Evolutionary conservation across 2,113 vertebrate genomes (phyloP), one percentile per base, ranked within the genome.

Genomic region (Centropus bengalensis): DNA sequence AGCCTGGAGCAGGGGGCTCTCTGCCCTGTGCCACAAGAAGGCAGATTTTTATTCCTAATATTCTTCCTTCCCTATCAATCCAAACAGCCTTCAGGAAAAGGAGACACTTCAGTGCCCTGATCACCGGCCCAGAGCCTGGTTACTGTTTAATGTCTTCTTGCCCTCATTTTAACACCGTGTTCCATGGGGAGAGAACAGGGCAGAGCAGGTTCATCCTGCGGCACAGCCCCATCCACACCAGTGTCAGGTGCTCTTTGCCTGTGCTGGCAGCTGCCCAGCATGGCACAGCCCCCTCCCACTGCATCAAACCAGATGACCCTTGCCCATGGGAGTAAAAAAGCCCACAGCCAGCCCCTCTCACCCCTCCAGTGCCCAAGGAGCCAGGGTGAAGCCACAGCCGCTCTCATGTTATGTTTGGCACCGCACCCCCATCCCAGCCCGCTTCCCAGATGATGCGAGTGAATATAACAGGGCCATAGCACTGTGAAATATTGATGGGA

Each of bases 401-500:
- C 56, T 91, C 88, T 95, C 23, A 0, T 4, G 20, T 95, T 92
- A 82, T 87, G 38, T 38, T 95, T 91, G 92, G 94, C 90, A 91
- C 60, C 1, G 5, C 51, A 87, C 22, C 36, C 52, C 66, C 3
- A 1, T 63, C 75, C 69, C 70, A 67, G 86, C 47, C 6, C 0
- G 87, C 96, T 82, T 78, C 89, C 89, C 84, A 82, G 84, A 68
- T 68, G 82, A 93, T 18, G 40, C 0, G 12, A 71, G 87, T 67
- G 89, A 79, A 83, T 82, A 52, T 84, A 95, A 93, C 93, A 82
- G 78, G 70, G 64, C 78, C 91, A 93, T 12, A 24, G 49, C 26
- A 2, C 78, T 36, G 58, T 95, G 84, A 93, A 95, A 94, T 94
- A 91, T 95, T 94, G 86, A 92, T 92, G 93, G 94, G 93, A 94